Percentiles rank a stretch among this genome's conserved stretches.
These are phyloP conservation scores for Hyphantria cunea DNA, from an alignment of 1,140 invertebrate species.

Conservation along the genomic window DNA sequence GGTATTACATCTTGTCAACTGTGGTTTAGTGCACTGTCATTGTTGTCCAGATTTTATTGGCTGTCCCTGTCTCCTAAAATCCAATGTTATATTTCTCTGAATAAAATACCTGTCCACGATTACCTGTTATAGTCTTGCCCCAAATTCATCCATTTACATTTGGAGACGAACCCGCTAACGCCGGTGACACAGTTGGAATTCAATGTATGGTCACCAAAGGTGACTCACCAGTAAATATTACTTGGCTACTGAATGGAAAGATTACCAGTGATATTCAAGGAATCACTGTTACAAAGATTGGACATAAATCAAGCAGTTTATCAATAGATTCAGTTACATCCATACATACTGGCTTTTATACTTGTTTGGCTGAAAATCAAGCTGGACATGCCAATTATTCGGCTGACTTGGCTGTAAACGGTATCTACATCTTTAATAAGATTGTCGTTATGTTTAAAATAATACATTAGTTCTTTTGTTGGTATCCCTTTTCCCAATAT, in stretches of 20 bases:
- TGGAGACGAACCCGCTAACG: conserved; percentile 83
- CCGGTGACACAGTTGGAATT: conserved; percentile 82
- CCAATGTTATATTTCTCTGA: too few species aligned
- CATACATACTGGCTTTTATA: conserved; percentile 87
- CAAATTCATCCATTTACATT: conserved; percentile 86
- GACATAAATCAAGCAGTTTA: conserved; percentile 85
- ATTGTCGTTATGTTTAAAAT: too few species aligned
- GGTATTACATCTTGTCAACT: too few species aligned
- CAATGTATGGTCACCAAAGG: conserved; percentile 88
- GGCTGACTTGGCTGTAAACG: conserved; percentile 84
- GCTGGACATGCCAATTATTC: conserved; percentile 85
- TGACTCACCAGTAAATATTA: conserved; percentile 88
- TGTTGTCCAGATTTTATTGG: too few species aligned
- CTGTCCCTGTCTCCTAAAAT: too few species aligned
- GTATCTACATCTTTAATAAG: conserved; percentile 71
- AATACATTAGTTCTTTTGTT: conserved; percentile 12
- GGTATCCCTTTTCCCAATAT: not conserved
- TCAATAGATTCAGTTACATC: conserved; percentile 87
- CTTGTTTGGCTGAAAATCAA: conserved; percentile 85
- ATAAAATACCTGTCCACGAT: too few species aligned
- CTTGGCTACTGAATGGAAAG: conserved; percentile 84
- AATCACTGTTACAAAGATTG: conserved; percentile 81
- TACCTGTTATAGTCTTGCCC: conserved; percentile 82
- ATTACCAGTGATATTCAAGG: conserved; percentile 71
- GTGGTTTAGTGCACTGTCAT: too few species aligned